Base-by-base conservation (phyloP, 2,797 vertebrate genomes). In the Lemur catta region DNA sequence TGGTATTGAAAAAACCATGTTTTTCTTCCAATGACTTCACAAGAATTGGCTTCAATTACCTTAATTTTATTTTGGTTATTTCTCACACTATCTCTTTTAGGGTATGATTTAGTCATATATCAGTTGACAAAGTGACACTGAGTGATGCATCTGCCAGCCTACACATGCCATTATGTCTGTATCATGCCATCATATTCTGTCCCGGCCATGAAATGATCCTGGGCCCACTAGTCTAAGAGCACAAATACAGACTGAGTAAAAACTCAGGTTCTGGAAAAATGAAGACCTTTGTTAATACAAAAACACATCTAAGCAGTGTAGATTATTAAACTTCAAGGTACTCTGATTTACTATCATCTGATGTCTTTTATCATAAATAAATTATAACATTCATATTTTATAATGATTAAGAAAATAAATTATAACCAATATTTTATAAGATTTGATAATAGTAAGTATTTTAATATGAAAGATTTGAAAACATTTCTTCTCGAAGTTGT, bases 31-130 rank as follows among this genome's bases (percentile, higher is more conserved):
- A 76, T 43, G 13, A 87, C 2, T 76, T 93, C 67, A 95, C 46
- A 93, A 91, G 41, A 50, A 75, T 85, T 59, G 94, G 82, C 82
- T 33, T 81, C 43, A 84, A 75, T 74, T 92, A 90, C 6, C 26
- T 95, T 96, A 94, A 89, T 59, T 84, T 90, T 74, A 81, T 24
- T 85, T 89, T 71, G 35, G 46, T 63, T 92, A 95, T 76, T 95
- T 48, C 48, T 84, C 79, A 75, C 38, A 72, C 30, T 74, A 38
- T 57, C 82, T 95, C 55, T 59, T 46, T 78, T n/a, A 72, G n/a
- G 46, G 26, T 78, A 94, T 50, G 80, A 85, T 65, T 84, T 67
- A 89, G 52, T 79, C 48, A 76, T n/a, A 10, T 63, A 46, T 74
- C 74, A 15, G n/a, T 5, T 74, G 63, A 90, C 12, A 14, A 84